Percentiles rank a stretch among this genome's conserved stretches.
These are phyloP conservation scores for Helobdella robusta DNA, from an alignment of 2,888 invertebrate species.

Conservation along the genomic window DNA sequence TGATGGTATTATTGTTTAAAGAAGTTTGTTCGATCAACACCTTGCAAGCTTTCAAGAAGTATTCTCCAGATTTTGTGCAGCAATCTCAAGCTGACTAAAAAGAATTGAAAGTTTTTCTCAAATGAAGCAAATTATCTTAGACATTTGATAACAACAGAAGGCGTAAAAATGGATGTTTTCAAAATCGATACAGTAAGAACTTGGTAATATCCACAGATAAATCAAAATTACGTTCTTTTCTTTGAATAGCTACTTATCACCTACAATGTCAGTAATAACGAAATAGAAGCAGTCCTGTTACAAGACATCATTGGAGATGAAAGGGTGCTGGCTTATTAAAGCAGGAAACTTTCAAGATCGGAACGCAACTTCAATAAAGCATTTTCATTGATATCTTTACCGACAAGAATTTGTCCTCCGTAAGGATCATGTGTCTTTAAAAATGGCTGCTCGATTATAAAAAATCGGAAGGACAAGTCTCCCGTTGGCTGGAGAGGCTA, in stretches of 20 bases:
- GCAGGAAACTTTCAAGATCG: conserved; percentile 19
- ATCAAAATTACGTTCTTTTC: too few relatives aligned
- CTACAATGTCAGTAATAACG: conserved; percentile 32
- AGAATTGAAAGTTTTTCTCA: conserved; percentile 25
- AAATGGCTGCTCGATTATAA: conserved; percentile 31
- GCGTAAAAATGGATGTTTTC: conserved; percentile 18
- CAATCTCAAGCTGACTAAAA: conserved; percentile 1
- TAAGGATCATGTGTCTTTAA: conserved; percentile 34
- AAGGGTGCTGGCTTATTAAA: conserved; percentile 30
- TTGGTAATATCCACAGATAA: conserved; percentile 15
- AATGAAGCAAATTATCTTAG: conserved; percentile 25
- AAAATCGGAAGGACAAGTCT: conserved; percentile 26
- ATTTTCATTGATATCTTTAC: too few relatives aligned
- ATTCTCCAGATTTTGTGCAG: not conserved
- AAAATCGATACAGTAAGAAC: conserved; percentile 17
- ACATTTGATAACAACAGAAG: conserved; percentile 21
- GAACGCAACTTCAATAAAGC: conserved; percentile 27
- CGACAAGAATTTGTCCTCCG: conserved; percentile 28
- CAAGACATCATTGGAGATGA: conserved; percentile 32
- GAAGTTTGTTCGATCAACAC: conserved; percentile 6
- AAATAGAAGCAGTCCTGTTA: conserved; percentile 33
- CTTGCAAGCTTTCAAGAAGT: not conserved
- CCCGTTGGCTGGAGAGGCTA: conserved; percentile 30
- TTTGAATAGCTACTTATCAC: conserved; percentile 20
- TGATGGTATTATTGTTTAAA: conserved; percentile 9